A percentile compares a stretch with the other conserved stretches of the same genome.
Conservation (phyloP, 2,113 vertebrate genomes). For the Austrofundulus limnaeus region DNA sequence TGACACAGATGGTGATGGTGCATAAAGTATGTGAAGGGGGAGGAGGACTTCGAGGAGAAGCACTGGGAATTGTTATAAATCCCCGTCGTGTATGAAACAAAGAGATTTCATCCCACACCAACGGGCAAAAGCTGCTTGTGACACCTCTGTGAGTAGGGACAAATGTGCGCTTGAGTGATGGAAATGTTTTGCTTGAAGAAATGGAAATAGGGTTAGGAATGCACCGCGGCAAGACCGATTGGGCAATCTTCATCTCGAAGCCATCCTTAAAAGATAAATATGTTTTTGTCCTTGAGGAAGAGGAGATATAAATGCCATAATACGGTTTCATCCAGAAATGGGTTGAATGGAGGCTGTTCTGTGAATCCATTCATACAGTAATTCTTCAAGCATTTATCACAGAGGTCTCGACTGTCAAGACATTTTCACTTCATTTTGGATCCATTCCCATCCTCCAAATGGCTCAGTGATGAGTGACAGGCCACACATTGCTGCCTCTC, state of each 20-base stretch:
- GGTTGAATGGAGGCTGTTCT: slow-evolving; percentile 33
- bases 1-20: slow-evolving; percentile 48
- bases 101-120: slow-evolving; percentile 57
- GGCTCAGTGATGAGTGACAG: slow-evolving; percentile 44
- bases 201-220: slow-evolving; percentile 50
- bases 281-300: slow-evolving; percentile 56
- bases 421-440: slow-evolving; percentile 50
- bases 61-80: slow-evolving; percentile 61
- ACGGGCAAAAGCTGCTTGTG: slow-evolving; percentile 44
- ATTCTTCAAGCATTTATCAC: slow-evolving; percentile 46
- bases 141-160: slow-evolving; percentile 35
- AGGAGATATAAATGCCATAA: neutral
- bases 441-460: slow-evolving; percentile 35
- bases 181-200: slow-evolving; percentile 53
- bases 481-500: slow-evolving; percentile 31
- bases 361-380: slow-evolving; percentile 31
- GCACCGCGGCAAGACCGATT: slow-evolving; percentile 36
- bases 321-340: slow-evolving; percentile 23
- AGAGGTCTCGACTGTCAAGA: slow-evolving; percentile 38
- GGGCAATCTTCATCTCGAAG: slow-evolving; percentile 44
- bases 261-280: slow-evolving; percentile 55
- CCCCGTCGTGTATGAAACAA: slow-evolving; percentile 56
- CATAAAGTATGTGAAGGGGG: slow-evolving; percentile 46
- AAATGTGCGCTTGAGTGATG: slow-evolving; percentile 56
- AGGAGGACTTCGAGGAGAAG: slow-evolving; percentile 50